Percentiles rank a stretch among this genome's conserved stretches.
phyloP scores from a whole-genome alignment of 2,797 vertebrate genomes.

The Rhinella marina region DNA sequence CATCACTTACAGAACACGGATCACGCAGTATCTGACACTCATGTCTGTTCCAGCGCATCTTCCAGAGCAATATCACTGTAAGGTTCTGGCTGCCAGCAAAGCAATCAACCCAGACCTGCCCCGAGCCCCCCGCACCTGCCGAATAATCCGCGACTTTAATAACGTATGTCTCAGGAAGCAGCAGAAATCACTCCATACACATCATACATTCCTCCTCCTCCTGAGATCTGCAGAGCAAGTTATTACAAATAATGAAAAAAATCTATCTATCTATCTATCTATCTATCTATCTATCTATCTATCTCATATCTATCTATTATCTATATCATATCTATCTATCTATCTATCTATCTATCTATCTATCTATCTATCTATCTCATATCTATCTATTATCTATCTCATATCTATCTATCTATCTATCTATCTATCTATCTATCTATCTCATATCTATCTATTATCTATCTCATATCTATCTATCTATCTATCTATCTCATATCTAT shows the following conservation, averaged over 20 bases:
- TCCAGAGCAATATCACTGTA: slow-evolving; percentile 12
- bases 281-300: not conserved
- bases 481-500: no score
- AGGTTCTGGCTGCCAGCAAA: not conserved
- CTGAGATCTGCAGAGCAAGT: not conserved
- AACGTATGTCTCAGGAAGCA: not conserved
- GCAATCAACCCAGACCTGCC: not conserved
- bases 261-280: not conserved
- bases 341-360: not conserved
- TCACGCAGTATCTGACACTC: not conserved
- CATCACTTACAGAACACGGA: not conserved
- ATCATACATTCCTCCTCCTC: not conserved
- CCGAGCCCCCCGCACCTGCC: not conserved
- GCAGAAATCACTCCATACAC: not conserved
- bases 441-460: not conserved
- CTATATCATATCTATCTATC: not conserved
- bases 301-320: not conserved
- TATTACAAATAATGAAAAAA: slow-evolving; percentile 31
- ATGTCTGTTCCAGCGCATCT: not conserved
- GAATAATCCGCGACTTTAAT: not conserved
- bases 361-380: slow-evolving; percentile 14
- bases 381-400: not conserved
- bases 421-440: not conserved
- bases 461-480: no score
- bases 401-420: not conserved